Evolutionary conservation across 2,113 vertebrate species (phyloP).

Genomic region (Macquaria ambigua): DNA sequence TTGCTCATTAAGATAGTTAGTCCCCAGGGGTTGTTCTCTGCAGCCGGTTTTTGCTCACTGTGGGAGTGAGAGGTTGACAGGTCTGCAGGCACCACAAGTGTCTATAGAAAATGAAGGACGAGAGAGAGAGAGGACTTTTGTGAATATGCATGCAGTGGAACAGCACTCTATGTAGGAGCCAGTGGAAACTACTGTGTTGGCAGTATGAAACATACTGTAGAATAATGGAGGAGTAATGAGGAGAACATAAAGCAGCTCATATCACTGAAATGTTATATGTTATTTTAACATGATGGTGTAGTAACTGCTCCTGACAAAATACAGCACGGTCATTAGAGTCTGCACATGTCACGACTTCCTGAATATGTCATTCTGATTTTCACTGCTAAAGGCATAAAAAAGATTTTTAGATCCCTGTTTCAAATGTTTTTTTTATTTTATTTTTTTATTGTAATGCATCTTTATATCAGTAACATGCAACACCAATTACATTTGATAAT

Average conservation of each 20-base stretch:
- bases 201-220: not conserved
- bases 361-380: not conserved
- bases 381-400: not conserved
- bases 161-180: not conserved
- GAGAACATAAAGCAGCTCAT: constrained; percentile 9
- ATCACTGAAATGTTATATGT: not conserved
- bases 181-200: not conserved
- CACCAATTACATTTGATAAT: not conserved
- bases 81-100: constrained; percentile 28
- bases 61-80: constrained; percentile 45
- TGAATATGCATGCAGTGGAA: constrained; percentile 6
- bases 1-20: constrained; percentile 57
- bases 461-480: not conserved
- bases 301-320: not conserved
- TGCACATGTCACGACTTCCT: not conserved
- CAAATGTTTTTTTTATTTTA: not conserved
- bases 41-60: constrained; percentile 33
- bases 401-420: not conserved
- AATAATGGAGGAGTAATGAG: constrained; percentile 18
- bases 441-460: not conserved
- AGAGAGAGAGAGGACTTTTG: constrained; percentile 9
- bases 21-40: constrained; percentile 50
- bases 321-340: not conserved
- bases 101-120: constrained; percentile 23
- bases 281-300: not conserved